Evolutionary conservation across 2,797 vertebrate genomes (phyloP).

Genomic region (Pangasius krempfi): DNA sequence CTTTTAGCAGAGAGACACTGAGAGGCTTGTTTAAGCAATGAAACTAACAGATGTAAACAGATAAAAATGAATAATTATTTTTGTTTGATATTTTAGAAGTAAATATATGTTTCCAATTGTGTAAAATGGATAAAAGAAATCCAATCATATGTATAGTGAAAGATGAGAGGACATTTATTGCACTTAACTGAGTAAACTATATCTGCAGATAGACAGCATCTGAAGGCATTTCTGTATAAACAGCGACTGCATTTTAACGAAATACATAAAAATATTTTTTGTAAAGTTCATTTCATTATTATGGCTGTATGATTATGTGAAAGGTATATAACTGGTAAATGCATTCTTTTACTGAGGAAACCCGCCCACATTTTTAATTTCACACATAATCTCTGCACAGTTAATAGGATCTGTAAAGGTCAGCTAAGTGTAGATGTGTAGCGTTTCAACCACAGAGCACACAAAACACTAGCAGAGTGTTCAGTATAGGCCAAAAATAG

Average conservation of each 20-base stretch:
- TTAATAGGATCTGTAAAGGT: not conserved
- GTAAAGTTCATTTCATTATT: constrained; percentile 22
- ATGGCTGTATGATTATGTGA: constrained; percentile 37
- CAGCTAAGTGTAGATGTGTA: not conserved
- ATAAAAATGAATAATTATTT: constrained; percentile 12
- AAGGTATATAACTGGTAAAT: not conserved
- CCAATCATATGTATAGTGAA: constrained; percentile 6
- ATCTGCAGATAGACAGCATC: not conserved
- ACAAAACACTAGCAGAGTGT: not conserved
- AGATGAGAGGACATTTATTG: constrained; percentile 32
- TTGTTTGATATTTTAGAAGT: constrained; percentile 31
- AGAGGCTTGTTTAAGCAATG: constrained; percentile 6
- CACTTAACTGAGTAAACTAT: constrained; percentile 31
- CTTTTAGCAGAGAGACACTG: constrained; percentile 8
- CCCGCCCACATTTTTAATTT: not conserved
- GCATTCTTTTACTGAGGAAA: not conserved
- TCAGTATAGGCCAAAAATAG: too few relatives aligned
- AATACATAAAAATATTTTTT: not conserved
- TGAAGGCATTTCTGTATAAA: constrained; percentile 13
- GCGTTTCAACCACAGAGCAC: not conserved
- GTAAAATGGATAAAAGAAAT: constrained; percentile 30
- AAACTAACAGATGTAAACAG: constrained; percentile 1
- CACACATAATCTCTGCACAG: not conserved
- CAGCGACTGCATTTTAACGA: constrained; percentile 11
- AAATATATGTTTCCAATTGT: constrained; percentile 14